These are phyloP conservation scores for Sinodicranocentrus sp. DNA, from an alignment of 2,888 invertebrate genomes.

Conservation along the genomic window DNA sequence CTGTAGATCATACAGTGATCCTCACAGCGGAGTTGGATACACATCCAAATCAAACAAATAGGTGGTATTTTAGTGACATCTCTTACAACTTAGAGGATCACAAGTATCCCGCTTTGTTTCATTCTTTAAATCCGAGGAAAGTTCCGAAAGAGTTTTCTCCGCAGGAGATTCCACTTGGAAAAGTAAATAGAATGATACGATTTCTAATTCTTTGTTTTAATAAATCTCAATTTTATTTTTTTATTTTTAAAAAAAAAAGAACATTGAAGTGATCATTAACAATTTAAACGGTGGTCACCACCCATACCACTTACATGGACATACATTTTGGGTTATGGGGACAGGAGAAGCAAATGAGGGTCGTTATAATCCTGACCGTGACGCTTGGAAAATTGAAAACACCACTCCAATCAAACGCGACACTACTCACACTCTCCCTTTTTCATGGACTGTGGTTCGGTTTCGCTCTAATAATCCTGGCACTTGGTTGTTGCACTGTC, in stretches of 20 bases:
- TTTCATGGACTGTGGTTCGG: slow-evolving; percentile 8
- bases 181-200: not conserved
- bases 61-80: not conserved
- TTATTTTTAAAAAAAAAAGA: too few species aligned
- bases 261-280: slow-evolving; percentile 20
- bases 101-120: not conserved
- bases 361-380: not conserved
- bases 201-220: too few species aligned
- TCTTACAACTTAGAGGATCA: not conserved
- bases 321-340: slow-evolving; percentile 18
- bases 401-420: not conserved
- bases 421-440: not conserved
- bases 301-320: slow-evolving; percentile 21
- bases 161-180: not conserved
- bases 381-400: not conserved
- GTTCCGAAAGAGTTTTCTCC: not conserved
- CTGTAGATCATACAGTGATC: not conserved
- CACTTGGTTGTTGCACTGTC: slow-evolving; percentile 11
- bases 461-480: not conserved
- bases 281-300: not conserved
- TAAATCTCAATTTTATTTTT: too few species aligned
- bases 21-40: not conserved
- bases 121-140: not conserved
- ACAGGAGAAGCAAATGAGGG: slow-evolving; percentile 13
- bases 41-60: too few species aligned